Conservation (phyloP, 1,140 invertebrate species). For the Eriosoma lanigerum region DNA sequence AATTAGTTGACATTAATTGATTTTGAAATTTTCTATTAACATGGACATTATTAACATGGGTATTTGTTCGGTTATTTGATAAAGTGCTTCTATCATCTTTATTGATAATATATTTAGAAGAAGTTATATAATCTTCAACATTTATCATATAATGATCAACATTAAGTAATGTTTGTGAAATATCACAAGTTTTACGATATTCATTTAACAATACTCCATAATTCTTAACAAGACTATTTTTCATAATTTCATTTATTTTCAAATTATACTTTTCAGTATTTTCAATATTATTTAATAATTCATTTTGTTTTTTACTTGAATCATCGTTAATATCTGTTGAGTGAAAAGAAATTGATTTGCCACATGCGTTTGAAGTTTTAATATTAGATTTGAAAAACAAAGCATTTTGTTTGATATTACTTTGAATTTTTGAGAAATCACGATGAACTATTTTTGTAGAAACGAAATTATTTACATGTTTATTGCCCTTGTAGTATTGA, state of each 20-base stretch:
- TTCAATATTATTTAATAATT: background rate
- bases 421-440: background rate
- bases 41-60: constrained; percentile 36
- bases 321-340: background rate
- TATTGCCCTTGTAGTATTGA: constrained; percentile 28
- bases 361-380: background rate
- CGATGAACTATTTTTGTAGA: constrained; percentile 26
- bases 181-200: background rate
- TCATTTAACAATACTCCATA: background rate
- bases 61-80: background rate
- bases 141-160: constrained; percentile 39
- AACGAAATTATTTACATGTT: background rate
- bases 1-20: background rate
- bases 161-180: constrained; percentile 37
- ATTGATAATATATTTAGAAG: constrained; percentile 22
- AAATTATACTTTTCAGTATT: background rate
- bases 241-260: constrained; percentile 28
- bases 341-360: background rate
- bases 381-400: background rate
- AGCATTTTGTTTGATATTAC: constrained; percentile 16
- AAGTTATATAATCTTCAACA: constrained; percentile 25
- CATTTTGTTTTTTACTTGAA: background rate
- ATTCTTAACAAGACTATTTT: constrained; percentile 14
- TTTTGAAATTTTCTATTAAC: constrained; percentile 47
- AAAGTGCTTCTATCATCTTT: constrained; percentile 1